phyloP scores from a whole-genome alignment of 1,140 invertebrate genomes.

The Antheraea mylitta region DNA sequence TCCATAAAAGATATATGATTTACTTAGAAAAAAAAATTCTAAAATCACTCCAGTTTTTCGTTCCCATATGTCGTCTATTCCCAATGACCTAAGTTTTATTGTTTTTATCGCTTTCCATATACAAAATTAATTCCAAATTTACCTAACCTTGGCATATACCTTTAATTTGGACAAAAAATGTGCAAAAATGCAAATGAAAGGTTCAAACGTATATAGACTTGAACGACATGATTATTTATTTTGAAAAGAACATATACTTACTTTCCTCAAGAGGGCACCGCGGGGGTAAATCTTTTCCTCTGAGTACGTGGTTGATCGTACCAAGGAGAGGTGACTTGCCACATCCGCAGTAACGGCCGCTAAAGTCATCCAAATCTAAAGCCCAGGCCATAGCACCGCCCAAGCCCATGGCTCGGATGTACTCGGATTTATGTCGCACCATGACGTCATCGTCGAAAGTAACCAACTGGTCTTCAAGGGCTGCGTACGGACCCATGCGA shows the following conservation, averaged over 20 bases:
- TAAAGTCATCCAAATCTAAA: slow-evolving; percentile 86
- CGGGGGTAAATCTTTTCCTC: slow-evolving; percentile 69
- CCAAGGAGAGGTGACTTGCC: slow-evolving; percentile 89
- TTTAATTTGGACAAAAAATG: no score
- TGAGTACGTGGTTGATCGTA: slow-evolving; percentile 81
- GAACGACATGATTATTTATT: neutral
- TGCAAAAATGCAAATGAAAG: no score
- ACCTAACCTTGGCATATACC: neutral
- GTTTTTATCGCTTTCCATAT: no score
- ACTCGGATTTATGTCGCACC: slow-evolving; percentile 86
- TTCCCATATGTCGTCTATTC: no score
- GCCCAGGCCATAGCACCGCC: slow-evolving; percentile 95
- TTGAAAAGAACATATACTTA: slow-evolving; percentile 27
- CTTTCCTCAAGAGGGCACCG: slow-evolving; percentile 60
- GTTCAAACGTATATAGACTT: no score
- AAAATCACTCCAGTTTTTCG: no score
- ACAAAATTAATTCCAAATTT: neutral
- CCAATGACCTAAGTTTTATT: no score
- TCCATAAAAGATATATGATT: no score
- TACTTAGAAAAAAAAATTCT: no score
- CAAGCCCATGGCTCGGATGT: slow-evolving; percentile 86
- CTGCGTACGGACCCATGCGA: slow-evolving; percentile 88
- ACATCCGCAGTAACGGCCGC: slow-evolving; percentile 85
- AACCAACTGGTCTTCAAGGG: slow-evolving; percentile 89
- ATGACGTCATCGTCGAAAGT: slow-evolving; percentile 90